Percentiles rank a stretch among this genome's conserved stretches.
These are phyloP conservation scores for Pluvianellus socialis DNA, from an alignment of 2,113 vertebrate genomes.

Conservation along the genomic window DNA sequence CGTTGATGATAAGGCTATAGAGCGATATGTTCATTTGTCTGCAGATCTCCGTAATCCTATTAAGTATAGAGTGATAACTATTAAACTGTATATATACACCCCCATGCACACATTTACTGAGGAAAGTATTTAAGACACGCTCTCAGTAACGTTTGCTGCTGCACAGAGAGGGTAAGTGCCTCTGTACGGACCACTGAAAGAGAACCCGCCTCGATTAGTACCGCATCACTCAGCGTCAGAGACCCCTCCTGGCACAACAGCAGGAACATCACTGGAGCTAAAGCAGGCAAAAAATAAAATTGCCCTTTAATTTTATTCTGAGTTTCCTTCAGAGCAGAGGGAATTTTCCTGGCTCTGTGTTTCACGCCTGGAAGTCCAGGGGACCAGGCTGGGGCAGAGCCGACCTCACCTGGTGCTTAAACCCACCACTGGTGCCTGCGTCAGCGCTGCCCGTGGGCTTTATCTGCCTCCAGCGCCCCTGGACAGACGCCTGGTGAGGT, in stretches of 20 bases:
- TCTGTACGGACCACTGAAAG: background rate
- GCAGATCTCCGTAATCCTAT: constrained; percentile 66
- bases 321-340: background rate
- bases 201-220: accelerated
- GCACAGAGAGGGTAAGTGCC: background rate
- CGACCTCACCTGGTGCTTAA: accelerated
- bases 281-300: background rate
- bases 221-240: background rate
- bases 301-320: background rate
- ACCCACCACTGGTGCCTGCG: too few species aligned
- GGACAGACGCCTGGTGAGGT: background rate
- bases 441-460: background rate
- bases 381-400: background rate
- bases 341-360: background rate
- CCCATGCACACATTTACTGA: background rate
- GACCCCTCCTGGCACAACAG: background rate
- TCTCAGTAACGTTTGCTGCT: background rate
- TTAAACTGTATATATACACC: background rate
- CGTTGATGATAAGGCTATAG: constrained; percentile 25
- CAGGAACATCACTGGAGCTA: background rate
- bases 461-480: accelerated
- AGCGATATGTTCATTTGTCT: constrained; percentile 57
- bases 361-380: background rate
- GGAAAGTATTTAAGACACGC: background rate
- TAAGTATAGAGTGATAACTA: constrained; percentile 62